phyloP scores from a whole-genome alignment of 2,888 invertebrate species.

The Hydropsyche betteni region DNA sequence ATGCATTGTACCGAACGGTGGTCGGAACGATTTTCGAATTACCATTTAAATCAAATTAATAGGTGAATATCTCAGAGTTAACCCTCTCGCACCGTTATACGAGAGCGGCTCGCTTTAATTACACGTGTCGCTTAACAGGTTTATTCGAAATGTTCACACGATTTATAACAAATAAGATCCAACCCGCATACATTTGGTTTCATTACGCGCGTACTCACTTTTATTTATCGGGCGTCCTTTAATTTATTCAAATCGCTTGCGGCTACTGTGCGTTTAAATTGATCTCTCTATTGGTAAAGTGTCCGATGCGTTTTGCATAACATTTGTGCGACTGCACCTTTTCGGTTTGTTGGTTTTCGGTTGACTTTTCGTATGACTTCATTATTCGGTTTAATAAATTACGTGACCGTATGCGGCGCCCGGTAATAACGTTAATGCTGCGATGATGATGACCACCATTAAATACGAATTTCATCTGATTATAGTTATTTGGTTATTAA shows the following conservation, averaged over 20 bases:
- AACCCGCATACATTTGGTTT: constrained; percentile 21
- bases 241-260: too few species aligned
- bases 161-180: constrained; percentile 22
- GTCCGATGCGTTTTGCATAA: too few species aligned
- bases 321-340: too few species aligned
- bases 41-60: constrained; percentile 51
- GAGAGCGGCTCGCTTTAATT: constrained; percentile 7
- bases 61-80: constrained; percentile 47
- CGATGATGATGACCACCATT: constrained; percentile 43
- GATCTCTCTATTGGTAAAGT: too few species aligned
- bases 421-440: constrained; percentile 39
- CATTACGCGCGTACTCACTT: background rate
- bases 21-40: constrained; percentile 42
- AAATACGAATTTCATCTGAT: constrained; percentile 40
- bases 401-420: constrained; percentile 41
- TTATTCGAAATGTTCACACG: constrained; percentile 25
- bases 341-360: too few species aligned
- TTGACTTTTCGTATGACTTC: constrained; percentile 3
- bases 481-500: constrained; percentile 44
- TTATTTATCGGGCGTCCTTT: too few species aligned
- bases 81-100: constrained; percentile 17
- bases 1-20: constrained; percentile 14
- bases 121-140: constrained; percentile 16
- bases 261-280: too few species aligned
- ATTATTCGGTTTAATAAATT: constrained; percentile 41